Evolutionary conservation across 2,113 vertebrate species (phyloP), one percentile per base, ranked within the genome.

Genomic region (Lophius piscatorius): DNA sequence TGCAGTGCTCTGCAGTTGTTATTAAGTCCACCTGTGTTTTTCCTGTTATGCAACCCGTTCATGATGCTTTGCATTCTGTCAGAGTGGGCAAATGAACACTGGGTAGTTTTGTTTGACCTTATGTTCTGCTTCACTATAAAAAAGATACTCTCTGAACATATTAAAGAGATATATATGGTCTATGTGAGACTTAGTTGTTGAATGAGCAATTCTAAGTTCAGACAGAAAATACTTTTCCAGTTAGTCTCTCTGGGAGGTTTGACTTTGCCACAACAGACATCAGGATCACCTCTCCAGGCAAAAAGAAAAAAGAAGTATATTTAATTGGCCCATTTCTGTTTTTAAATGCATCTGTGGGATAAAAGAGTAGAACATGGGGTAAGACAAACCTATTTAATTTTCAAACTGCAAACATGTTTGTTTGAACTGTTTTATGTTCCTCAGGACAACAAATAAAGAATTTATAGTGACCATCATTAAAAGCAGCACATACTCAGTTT

Each of bases 361-460:
- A 13, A 31, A 46, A 44, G 14, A 56, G 2, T 35, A 10, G 12
- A n/a, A 48, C 39, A 34, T 14, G 17, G 16, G 4, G 22, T 18
- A 33, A 33, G 36, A 20, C 57, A 56, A 65, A 67, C 28, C 18
- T 52, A 75, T 75, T 71, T 67, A 35, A 17, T 46, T 70, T 75
- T 18, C 21, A 46, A 42, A 61, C 51, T 68, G 29, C 22, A 40
- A 58, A 51, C 55, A 39, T 55, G 26, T 31, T 50, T 35, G 9
- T 39, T 5, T 42, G 49, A 18, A 21, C 34, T 18, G 17, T 40
- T 18, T 16, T 13, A 29, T 35, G 16, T 55, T 33, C 49, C 21
- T 45, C 23, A 58, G 13, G 16, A 24, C n/a, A 44, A 20, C 13
- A 44, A 66, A 55, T 21, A 23, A 6, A 60, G 2, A 35, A 49